These are phyloP conservation scores for Enteromius mattozi DNA, from an alignment of 2,797 vertebrate species.

Conservation along the genomic window DNA sequence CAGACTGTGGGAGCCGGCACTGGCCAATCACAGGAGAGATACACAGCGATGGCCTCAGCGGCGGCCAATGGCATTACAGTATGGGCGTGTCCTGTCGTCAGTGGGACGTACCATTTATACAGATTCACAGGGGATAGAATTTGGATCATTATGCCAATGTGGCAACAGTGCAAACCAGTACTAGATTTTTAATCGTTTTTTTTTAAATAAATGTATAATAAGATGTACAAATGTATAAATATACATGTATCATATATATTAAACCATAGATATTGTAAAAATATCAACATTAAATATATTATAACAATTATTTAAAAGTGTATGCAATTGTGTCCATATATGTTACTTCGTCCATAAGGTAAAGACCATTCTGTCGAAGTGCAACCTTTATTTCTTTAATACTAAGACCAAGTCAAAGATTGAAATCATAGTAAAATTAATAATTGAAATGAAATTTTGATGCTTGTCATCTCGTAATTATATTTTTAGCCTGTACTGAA, in stretches of 20 bases:
- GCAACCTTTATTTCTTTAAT: no score
- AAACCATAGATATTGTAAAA: neutral
- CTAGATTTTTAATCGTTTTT: neutral
- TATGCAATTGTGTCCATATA: neutral
- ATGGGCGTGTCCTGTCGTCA: slow-evolving; percentile 69
- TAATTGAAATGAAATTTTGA: no score
- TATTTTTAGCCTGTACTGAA: no score
- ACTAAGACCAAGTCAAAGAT: no score
- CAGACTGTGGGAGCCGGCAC: slow-evolving; percentile 58
- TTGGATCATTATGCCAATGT: neutral
- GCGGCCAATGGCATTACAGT: slow-evolving; percentile 70
- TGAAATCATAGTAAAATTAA: no score
- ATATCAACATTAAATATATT: neutral
- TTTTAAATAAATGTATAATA: neutral
- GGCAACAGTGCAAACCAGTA: neutral
- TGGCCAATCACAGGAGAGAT: slow-evolving; percentile 72
- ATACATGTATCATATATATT: neutral
- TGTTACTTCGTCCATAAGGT: no score
- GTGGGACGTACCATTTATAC: slow-evolving; percentile 70
- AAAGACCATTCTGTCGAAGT: no score
- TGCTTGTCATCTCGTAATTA: no score
- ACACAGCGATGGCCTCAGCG: slow-evolving; percentile 56
- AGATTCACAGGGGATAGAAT: slow-evolving; percentile 32
- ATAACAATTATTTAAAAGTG: neutral
- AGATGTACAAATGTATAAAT: neutral